Evolutionary conservation across 2,888 invertebrate species (phyloP), one percentile per base, ranked within the genome.

Genomic region (Diarsia mendica): DNA sequence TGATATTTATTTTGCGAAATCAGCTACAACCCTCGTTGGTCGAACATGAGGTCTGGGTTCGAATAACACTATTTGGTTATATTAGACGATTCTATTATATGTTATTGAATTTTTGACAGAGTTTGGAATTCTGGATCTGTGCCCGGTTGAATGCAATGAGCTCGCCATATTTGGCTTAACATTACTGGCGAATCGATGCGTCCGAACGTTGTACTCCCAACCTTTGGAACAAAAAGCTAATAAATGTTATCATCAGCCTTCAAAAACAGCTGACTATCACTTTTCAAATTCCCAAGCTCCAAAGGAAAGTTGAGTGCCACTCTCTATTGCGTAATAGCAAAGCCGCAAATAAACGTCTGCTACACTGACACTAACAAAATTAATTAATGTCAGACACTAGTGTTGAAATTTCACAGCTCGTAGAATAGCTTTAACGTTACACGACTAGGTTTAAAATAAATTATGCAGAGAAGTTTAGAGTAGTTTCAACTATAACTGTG

Each of bases 271-370:
- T 46, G n/a, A 46, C 15, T 33, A n/a, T 46, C 46, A n/a, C 18
- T 33, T 72, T 49, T 49, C 28, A 6, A 15, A 71, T 58, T 39
- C 23, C 20, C 58, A 55, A n/a, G n/a, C 49, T 39, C n/a, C 18
- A 3, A 44, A 44, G 18, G 46, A 39, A 20, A 63, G 5, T 33
- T 51, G 33, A 55, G 18, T 65, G 28, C 2, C 44, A 64, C 33
- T 46, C 49, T n/a, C 3, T 67, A 39, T 13, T 28, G 46, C n/a
- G 15, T 49, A 53, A 72, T 20, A 39, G 10, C 23, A 39, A 60
- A 60, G 5, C 49, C 48, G n/a, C 60, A 72, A 82, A 69, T 69
- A 75, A 44, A 79, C 64, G 33, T 63, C 60, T 48, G 70, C 44
- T 58, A 49, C 3, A 51, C 58, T 60, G 46, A 67, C 20, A 46